Base-by-base conservation (phyloP, 1,140 invertebrate genomes). In the Diplogasteroides magnus region DNA sequence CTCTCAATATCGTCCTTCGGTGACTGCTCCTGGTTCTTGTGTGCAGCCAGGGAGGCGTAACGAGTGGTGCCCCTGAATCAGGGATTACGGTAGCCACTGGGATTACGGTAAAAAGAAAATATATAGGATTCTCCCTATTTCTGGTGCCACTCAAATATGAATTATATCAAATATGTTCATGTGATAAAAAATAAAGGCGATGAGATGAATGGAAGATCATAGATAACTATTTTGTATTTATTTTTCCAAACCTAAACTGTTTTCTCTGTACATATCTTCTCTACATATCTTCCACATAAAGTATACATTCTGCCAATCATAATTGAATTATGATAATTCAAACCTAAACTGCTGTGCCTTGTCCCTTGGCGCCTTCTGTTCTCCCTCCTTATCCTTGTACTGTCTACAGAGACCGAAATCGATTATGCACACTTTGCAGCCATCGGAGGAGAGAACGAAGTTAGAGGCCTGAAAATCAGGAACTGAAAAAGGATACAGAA, bases 351-450 rank as follows among this genome's bases (percentile, higher is more conserved):
- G n/a, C n/a, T 76, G 78, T 14, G 72, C 72, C 14, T 71, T 56
- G 15, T 82, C 76, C 27, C 81, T 59, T 0, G 79, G 81, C 2
- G 76, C 56, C 64, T 82, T 82, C 15, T 77, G 61, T 60, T 81
- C 80, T 19, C 80, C 80, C 31, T 25, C 72, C 15, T 73, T 28
- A n/a, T 65, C 66, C 32, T 71, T 67, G 59, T 78, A 81, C 26
- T 72, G 73, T 58, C 76, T 58, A 62, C 82, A 83, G 13, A 81
- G 61, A 48, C 79, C 79, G 57, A 83, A 81, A 67, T 81, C 79
- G 23, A 81, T 74, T 11, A 81, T 64, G 61, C 48, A 72, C 19
- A 81, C 31, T 37, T 71, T 70, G 28, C 69, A 60, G 55, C 71
- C 58, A 11, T 73, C 48, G 1, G 70, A 31, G 11, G 65, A 25